phyloP scores from a whole-genome alignment of 2,797 vertebrate species.

The Aerospiza tachiro region DNA sequence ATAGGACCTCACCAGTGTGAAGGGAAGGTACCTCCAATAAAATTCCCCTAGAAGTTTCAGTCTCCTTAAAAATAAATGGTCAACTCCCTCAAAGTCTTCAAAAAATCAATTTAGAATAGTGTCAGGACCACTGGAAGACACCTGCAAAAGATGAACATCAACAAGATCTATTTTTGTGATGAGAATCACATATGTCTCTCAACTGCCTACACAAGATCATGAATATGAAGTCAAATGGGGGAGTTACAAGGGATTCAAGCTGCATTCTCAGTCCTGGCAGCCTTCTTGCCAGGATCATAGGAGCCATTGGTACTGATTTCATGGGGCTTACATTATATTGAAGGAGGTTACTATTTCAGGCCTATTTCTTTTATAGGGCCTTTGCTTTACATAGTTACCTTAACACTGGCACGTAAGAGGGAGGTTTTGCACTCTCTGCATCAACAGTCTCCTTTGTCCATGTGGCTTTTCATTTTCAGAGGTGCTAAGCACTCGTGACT shows the following conservation, averaged over 20 bases:
- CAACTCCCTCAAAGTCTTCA: background rate
- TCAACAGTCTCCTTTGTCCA: background rate
- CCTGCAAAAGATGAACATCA: background rate
- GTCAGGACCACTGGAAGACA: background rate
- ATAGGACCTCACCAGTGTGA: background rate
- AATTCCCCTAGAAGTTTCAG: background rate
- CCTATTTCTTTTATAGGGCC: background rate
- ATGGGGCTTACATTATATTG: background rate
- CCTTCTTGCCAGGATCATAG: conserved; percentile 3
- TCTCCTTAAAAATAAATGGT: background rate
- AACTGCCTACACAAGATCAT: background rate
- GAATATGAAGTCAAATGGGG: background rate
- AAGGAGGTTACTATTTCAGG: conserved; percentile 44
- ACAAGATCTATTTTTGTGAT: background rate
- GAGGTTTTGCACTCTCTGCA: background rate
- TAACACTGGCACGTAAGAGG: background rate
- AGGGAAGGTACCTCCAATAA: background rate
- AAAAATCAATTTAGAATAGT: background rate
- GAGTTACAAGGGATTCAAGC: background rate
- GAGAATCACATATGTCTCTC: background rate
- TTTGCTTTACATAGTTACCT: background rate
- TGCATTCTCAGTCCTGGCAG: background rate
- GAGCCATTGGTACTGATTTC: background rate
- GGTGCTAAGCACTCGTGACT: background rate
- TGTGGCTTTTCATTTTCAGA: conserved; percentile 17